Base-by-base conservation (phyloP, 2,113 vertebrate genomes). In the Lophius piscatorius region DNA sequence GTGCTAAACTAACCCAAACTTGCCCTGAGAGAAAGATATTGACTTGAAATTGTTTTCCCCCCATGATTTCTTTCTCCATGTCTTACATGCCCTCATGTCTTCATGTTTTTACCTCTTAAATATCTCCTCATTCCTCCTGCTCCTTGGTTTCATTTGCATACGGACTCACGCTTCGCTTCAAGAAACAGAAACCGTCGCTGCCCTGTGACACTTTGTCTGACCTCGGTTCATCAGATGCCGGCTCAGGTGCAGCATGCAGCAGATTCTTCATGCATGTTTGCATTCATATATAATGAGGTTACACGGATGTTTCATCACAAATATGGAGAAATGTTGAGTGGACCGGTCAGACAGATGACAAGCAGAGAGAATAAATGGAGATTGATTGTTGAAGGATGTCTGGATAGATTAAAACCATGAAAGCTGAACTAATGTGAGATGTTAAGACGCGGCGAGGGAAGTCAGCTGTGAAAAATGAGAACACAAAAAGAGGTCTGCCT, bases 391-490 rank as follows among this genome's bases (percentile, higher is more conserved):
- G 22, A 44, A 58, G 47, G 54, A 60, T 46, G 47, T 16, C 38
- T 3, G 9, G 39, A 50, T 13, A 23, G 29, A 52, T 58, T n/a
- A 58, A 54, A 61, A 16, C 22, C 62, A 49, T 1, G 28, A 26
- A 36, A 45, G 63, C 49, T 21, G 49, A 66, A 56, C 48, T 62
- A 67, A 74, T 31, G 48, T 23, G 9, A 46, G 61, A 48, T 28
- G 47, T 40, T 40, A 11, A 34, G 36, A 57, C n/a, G 35, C 35
- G 31, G 31, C 7, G 35, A 12, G 11, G 11, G 18, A 46, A 41
- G 51, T 66, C 40, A 55, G 40, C 40, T 35, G 48, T 49, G 17
- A 18, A 50, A 35, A 11, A 6, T 18, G 22, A 26, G 9, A 21
- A 46, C 41, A 34, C 55, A 31, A 9, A n/a, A n/a, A 3, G 29